Evolutionary conservation across 1,140 invertebrate genomes (phyloP), one percentile per base, ranked within the genome.

Genomic region (Achatina immaculata): DNA sequence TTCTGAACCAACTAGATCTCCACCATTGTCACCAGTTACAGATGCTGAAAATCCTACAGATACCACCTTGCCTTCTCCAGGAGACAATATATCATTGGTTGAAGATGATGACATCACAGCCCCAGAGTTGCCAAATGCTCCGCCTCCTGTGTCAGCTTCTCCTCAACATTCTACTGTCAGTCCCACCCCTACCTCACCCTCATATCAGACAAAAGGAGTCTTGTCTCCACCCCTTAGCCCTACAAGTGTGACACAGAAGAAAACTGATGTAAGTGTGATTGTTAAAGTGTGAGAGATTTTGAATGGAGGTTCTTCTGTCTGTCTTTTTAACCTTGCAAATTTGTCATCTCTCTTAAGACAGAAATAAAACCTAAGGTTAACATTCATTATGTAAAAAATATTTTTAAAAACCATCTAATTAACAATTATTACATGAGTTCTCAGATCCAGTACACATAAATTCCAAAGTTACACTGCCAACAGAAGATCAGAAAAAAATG

Each of bases 141-240:
- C 89, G 24, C 88, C 89, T 0, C 87, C 88, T 9, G 45, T 79
- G 31, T 48, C 68, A 24, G 34, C 62, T 34, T 48, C 72, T 4
- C 76, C 58, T 19, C 68, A 36, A 40, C 81, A 38, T 31, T 34
- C 16, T 14, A 11, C 36, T 31, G 36, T 31, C 6, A 38, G 9
- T 7, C 58, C 51, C 7, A 45, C 16, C 0, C 51, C 81, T 45
- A 51, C 72, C 1, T 82, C 82, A 66, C 82, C 80, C 0, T 79
- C 80, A 9, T 80, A 71, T 40, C 38, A 78, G 31, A 91, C 91
- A 86, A 95, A 95, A 82, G 88, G 91, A 14, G 97, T 82, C 48
- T 73, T 88, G 58, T 87, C 88, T 69, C 88, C 88, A 55, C 83
- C 86, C 31, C 48, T 86, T 38, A 89, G 87, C 76, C 88, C 87